Evolutionary conservation across 2,888 invertebrate genomes (phyloP), one percentile per base, ranked within the genome.

Genomic region (Galerucella calmariensis): DNA sequence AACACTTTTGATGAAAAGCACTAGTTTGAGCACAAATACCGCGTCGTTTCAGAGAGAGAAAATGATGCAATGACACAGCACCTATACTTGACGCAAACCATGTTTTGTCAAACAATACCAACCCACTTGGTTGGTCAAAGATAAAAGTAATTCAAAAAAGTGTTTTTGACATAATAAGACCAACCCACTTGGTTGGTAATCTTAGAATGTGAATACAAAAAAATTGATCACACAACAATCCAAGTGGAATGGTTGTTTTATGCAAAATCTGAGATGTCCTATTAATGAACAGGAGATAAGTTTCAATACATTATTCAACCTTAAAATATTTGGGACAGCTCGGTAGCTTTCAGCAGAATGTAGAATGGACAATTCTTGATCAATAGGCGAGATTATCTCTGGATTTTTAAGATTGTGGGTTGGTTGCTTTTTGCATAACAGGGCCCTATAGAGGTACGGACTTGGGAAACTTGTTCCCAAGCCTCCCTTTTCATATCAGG

Each of bases 391-490:
- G 14, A 48, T 48, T 41, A 9, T 53, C 53, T 48, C 14, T 48
- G 14, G 48, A 48, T 48, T 48, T 48, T 48, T 48, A 48, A 48
- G 14, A 48, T 48, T 48, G 48, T 48, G 14, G 48, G 12, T 48
- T 48, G 20, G 20, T 58, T 58, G 58, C 58, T 58, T 58, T 58
- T 58, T 58, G 58, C 20, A 20, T 48, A 48, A 48, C 14, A 12
- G 14, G 14, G 48, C 14, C 48, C 48, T 20, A 20, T 20, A 20
- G 20, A 20, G 20, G 20, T 20, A 20, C 20, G 20, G 20, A 20
- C 20, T 20, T 20, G 20, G 20, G 20, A 20, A 20, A 20, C 20
- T 20, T 20, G 20, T 20, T 20, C 20, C 20, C 20, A 20, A 20
- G 20, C 20, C 20, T 20, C 20, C 20, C 20, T 20, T 20, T 20